Evolutionary conservation across 2,888 invertebrate species (phyloP), one percentile per base, ranked within the genome.

Genomic region (Spisula subtruncata): DNA sequence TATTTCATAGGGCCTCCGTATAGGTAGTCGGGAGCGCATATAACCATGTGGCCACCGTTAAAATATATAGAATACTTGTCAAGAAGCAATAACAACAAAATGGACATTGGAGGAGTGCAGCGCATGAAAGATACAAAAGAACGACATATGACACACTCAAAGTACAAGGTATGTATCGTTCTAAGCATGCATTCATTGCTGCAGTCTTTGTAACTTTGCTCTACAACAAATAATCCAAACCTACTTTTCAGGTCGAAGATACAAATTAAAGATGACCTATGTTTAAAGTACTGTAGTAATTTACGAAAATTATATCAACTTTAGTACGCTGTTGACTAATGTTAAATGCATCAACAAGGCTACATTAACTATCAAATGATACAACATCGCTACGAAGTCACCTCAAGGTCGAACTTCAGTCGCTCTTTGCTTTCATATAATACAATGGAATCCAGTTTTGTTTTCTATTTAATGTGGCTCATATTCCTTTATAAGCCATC

Each of bases 391-490:
- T 54, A 20, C 54, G 56, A 29, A 41, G 56, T 85, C 85, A 80
- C 85, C 85, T 85, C 85, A 8, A 6, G 85, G 85, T 85, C 25
- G 79, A 12, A 41, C 85, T 80, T 85, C 85, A 85, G 32, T 79
- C 84, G 85, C 10, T 79, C 79, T 56, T 20, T 4, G 14, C 80
- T 85, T 85, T 85, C 85, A 79, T 41, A 79, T 56, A 20, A 10
- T 14, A 80, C 56, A 80, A 80, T 75, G 48, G 80, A 75, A 51
- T 14, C 56, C 25, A 54, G 80, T 79, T 85, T 85, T 85, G 75
- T 85, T 79, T 85, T 80, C 85, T 80, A 80, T 80, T 80, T 75
- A 80, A 75, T 80, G 35, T 54, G 35, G 75, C 85, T 85, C 80
- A n/a, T 79, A 54, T 85, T 85, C 80, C 85, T 16, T 29, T 80